Conservation (phyloP, 1,140 invertebrate genomes). For the Helicoverpa armigera region DNA sequence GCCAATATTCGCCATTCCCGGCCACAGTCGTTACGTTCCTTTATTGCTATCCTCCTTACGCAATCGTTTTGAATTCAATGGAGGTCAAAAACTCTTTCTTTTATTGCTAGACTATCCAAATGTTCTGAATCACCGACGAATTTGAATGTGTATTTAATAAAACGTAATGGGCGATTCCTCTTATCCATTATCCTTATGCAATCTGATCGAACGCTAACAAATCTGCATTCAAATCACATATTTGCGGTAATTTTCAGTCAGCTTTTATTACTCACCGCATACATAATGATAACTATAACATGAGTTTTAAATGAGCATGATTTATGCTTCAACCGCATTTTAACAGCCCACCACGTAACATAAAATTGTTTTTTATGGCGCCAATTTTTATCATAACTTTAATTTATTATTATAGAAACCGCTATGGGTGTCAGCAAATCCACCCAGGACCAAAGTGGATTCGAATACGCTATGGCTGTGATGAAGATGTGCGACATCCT, state of each 20-base stretch:
- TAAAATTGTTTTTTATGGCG: no score
- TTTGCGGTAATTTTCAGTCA: no score
- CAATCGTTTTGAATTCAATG: constrained; percentile 61
- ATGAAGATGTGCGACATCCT: constrained; percentile 95
- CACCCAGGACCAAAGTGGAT: constrained; percentile 91
- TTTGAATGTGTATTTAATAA: constrained; percentile 12
- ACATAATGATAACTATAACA: no score
- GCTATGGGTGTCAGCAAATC: constrained; percentile 93
- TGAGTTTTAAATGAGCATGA: no score
- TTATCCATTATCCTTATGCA: background rate
- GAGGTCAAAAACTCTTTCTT: constrained; percentile 65
- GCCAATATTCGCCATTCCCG: constrained; percentile 72
- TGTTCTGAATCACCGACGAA: background rate
- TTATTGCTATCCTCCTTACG: constrained; percentile 62
- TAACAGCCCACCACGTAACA: no score
- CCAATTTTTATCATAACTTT: background rate
- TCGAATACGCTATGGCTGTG: constrained; percentile 94
- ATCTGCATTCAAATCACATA: no score
- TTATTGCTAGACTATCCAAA: constrained; percentile 11
- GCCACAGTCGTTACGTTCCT: constrained; percentile 50
- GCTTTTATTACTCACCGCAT: no score
- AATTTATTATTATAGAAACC: constrained; percentile 88
- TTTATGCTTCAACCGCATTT: no score
- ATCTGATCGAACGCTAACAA: no score
- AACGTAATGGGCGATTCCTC: background rate